Evolutionary conservation across 2,113 vertebrate genomes (phyloP), one percentile per base, ranked within the genome.

Genomic region (Fulica atra): DNA sequence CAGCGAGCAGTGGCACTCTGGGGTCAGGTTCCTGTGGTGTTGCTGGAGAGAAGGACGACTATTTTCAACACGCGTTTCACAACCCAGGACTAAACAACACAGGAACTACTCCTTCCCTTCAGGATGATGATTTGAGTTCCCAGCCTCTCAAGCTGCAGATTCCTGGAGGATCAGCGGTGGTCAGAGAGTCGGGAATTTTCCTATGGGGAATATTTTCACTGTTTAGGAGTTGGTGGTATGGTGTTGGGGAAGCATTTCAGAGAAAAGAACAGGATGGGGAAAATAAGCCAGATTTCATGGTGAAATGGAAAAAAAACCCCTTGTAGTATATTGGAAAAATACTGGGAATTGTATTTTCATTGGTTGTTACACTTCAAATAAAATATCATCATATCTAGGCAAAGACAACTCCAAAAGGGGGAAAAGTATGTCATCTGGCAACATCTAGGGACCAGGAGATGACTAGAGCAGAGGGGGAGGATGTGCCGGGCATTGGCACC

Each of bases 61-160:
- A 40, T 36, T 42, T 36, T 78, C 65, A 57, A 36, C 60, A 54
- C 25, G 25, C 13, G 11, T 16, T 69, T 51, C 18, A 19, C 54
- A 56, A 33, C 54, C 54, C 54, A 11, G 29, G 48, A 56, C 46
- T 77, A 24, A 94, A 38, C 11, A 56, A 4, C 63, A 65, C 33
- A 19, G 8, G 18, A 29, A 42, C 24, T 20, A 2, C 2, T 21
- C 31, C 11, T 71, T 61, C 46, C 29, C 57, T 86, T 36, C 8
- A 4, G 48, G 20, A 2, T 68, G 50, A 6, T 25, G n/a, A 35
- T 20, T 72, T 0, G 0, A 77, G 38, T 73, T 86, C 64, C 44
- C 72, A 86, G 11, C 3, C 33, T 48, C 69, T 42, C 0, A 0
- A 63, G 35, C 4, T 63, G 36, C 25, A 13, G 48, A 42, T 10